phyloP scores from a whole-genome alignment of 2,113 vertebrate species.

The Brachionichthys hirsutus region DNA sequence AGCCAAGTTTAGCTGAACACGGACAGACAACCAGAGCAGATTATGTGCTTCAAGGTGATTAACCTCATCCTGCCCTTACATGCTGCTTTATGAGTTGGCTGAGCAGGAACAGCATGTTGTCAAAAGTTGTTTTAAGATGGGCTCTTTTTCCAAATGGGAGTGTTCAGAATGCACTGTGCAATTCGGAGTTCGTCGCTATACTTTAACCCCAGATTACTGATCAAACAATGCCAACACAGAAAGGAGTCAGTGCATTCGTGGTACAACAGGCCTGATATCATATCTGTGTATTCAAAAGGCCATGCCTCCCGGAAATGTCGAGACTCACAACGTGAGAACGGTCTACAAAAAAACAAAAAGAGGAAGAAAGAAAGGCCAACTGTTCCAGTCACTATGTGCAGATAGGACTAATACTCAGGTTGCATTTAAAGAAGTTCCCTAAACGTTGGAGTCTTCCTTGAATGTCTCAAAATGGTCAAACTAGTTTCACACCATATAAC shows the following conservation, averaged over 20 bases:
- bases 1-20: too few relatives aligned
- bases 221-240: too few relatives aligned
- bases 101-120: too few relatives aligned
- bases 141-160: too few relatives aligned
- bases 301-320: slow-evolving; percentile 11
- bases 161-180: not conserved
- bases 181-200: not conserved
- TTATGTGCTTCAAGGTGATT: too few relatives aligned
- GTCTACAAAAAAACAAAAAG: slow-evolving; percentile 1
- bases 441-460: not conserved
- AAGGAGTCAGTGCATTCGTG: not conserved
- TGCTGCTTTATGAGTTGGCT: too few relatives aligned
- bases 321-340: slow-evolving; percentile 8
- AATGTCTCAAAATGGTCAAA: not conserved
- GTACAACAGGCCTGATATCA: slow-evolving; percentile 10
- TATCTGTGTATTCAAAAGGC: slow-evolving; percentile 21
- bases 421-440: too few relatives aligned
- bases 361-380: not conserved
- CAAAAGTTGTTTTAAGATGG: too few relatives aligned
- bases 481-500: not conserved
- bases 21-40: too few relatives aligned
- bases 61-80: too few relatives aligned
- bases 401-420: too few relatives aligned
- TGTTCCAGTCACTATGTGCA: not conserved
- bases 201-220: too few relatives aligned